Percentiles rank a stretch among this genome's conserved stretches.
Conservation (phyloP, 2,797 vertebrate genomes). For the Mormyrus proboscirostris region DNA sequence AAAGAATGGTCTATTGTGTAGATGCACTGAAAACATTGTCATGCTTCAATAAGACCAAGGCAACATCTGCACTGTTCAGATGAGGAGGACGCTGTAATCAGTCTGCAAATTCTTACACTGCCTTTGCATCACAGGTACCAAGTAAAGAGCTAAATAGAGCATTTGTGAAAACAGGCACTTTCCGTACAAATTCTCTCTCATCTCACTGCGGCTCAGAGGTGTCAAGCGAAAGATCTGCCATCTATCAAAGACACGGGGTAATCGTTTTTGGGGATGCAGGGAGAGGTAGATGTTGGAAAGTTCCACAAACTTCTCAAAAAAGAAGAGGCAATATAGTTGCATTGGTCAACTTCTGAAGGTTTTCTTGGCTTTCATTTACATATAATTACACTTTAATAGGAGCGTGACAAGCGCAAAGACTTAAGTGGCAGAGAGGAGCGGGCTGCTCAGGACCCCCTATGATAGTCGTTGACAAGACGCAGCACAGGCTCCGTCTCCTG, state of each 20-base stretch:
- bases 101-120: slow-evolving; percentile 38
- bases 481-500: slow-evolving; percentile 78
- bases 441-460: slow-evolving; percentile 58
- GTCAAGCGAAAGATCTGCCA: slow-evolving; percentile 39
- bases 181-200: slow-evolving; percentile 53
- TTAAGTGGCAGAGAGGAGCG: slow-evolving; percentile 56
- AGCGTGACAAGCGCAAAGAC: slow-evolving; percentile 63
- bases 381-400: slow-evolving; percentile 68
- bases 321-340: slow-evolving; percentile 36
- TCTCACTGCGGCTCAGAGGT: slow-evolving; percentile 38
- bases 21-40: slow-evolving; percentile 65
- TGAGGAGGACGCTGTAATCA: slow-evolving; percentile 56
- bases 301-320: background rate
- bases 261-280: slow-evolving; percentile 37
- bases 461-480: slow-evolving; percentile 80
- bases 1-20: slow-evolving; percentile 63
- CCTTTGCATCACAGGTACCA: slow-evolving; percentile 24
- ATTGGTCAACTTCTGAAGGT: slow-evolving; percentile 48
- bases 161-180: slow-evolving; percentile 46
- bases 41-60: slow-evolving; percentile 54
- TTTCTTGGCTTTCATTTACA: slow-evolving; percentile 63
- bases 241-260: slow-evolving; percentile 46
- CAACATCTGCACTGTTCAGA: slow-evolving; percentile 70
- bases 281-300: slow-evolving; percentile 29
- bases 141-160: slow-evolving; percentile 20